Evolutionary conservation across 2,888 invertebrate genomes (phyloP).

Genomic region (Drosophila sordidula): DNA sequence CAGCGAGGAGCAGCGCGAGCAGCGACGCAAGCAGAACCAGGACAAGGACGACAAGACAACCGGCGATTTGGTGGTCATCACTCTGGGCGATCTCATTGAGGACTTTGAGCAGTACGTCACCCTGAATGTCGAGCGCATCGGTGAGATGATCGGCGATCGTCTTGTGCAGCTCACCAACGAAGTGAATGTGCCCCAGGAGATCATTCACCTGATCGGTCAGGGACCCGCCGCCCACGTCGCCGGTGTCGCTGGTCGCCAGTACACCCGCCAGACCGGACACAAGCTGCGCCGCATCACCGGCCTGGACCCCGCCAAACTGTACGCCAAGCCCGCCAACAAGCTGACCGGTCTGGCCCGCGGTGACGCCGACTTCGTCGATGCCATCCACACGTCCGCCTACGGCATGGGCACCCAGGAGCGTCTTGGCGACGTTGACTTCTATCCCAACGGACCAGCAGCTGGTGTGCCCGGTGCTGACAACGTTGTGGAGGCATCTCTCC

Average conservation of each 20-base stretch:
- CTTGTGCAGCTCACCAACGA: conserved; percentile 72
- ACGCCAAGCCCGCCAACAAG: conserved; percentile 62
- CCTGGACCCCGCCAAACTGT: conserved; percentile 80
- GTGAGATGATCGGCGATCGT: conserved; percentile 75
- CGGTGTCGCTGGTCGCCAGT: conserved; percentile 82
- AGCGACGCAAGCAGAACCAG: conserved; percentile 47
- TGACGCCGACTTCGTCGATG: conserved; percentile 84
- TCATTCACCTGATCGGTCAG: conserved; percentile 82
- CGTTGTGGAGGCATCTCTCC: conserved; percentile 81
- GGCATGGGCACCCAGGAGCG: conserved; percentile 77
- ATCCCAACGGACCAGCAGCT: conserved; percentile 79
- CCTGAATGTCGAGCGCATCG: conserved; percentile 69
- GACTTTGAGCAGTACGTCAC: conserved; percentile 71
- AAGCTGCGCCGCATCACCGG: conserved; percentile 83
- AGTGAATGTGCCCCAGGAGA: conserved; percentile 70
- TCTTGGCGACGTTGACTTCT: conserved; percentile 83
- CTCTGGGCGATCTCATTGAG: conserved; percentile 71
- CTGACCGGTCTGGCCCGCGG: conserved; percentile 81
- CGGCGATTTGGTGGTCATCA: conserved; percentile 77
- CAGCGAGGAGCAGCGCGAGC: conserved; percentile 63
- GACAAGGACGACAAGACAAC: conserved; percentile 52
- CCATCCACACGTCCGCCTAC: conserved; percentile 82
- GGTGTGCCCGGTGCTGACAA: conserved; percentile 80
- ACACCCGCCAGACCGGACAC: conserved; percentile 77
- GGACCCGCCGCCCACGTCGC: conserved; percentile 83